These are phyloP conservation scores for Antennarius maculatus DNA, from an alignment of 2,797 vertebrate genomes.

Conservation along the genomic window DNA sequence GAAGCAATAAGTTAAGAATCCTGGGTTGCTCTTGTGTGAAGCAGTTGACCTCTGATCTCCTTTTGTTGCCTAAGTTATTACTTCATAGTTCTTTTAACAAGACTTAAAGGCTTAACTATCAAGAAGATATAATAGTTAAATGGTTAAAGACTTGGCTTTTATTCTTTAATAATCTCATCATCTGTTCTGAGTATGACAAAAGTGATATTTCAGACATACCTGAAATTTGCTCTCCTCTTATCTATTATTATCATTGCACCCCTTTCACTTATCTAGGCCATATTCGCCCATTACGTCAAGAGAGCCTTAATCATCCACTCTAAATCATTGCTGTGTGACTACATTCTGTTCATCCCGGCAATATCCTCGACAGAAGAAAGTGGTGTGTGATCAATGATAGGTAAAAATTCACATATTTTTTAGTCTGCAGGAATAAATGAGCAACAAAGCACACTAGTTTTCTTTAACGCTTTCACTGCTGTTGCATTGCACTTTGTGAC, in stretches of 20 bases:
- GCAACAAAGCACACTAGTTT: conserved; percentile 7
- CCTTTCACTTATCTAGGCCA: conserved; percentile 54
- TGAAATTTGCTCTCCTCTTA: conserved; percentile 23
- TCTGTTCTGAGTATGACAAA: conserved; percentile 20
- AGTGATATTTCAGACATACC: conserved; percentile 28
- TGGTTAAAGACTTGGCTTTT: conserved; percentile 4
- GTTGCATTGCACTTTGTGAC: conserved; percentile 22
- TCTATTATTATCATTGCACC: conserved; percentile 36
- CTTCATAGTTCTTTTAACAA: conserved; percentile 14
- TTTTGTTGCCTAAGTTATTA: conserved; percentile 9
- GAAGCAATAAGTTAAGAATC: conserved; percentile 15
- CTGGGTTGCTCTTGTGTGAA: conserved; percentile 11
- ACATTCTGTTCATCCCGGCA: conserved; percentile 34
- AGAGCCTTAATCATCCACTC: conserved; percentile 36
- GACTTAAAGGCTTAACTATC: conserved; percentile 3
- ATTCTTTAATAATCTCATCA: conserved; percentile 27
- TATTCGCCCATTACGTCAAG: conserved; percentile 37
- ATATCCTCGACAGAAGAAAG: conserved; percentile 18
- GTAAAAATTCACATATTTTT: conserved; percentile 3
- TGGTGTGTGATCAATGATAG: conserved; percentile 12
- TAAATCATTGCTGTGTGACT: conserved; percentile 36
- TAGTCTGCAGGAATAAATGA: conserved; percentile 8
- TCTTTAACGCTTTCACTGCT: background rate
- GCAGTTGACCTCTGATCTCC: conserved; percentile 53
- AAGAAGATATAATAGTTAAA: background rate